Evolutionary conservation across 2,113 vertebrate species (phyloP), one percentile per base, ranked within the genome.

Genomic region (Diglossa brunneiventris): DNA sequence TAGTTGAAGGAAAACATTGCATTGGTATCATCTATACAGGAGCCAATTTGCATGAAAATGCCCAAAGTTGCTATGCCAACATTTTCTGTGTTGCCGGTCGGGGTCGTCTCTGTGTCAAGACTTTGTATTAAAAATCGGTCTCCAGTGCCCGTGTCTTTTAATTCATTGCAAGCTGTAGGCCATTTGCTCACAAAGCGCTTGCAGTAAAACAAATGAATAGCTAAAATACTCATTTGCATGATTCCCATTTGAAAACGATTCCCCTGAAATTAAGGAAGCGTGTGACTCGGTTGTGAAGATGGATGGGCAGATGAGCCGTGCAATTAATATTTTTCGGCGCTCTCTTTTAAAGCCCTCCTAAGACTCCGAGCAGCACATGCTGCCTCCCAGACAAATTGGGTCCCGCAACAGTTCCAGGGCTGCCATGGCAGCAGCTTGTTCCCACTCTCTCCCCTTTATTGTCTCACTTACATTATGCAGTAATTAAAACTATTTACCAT

Each of bases 191-290:
- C 97, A 98, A 97, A 98, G 98, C 97, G 96, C 98, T 98, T 97
- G 98, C 98, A 98, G 98, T 98, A 98, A 98, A 98, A 98, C 98
- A 98, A 98, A 98, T 98, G 98, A 99, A 98, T 98, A 99, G 98
- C 98, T 98, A 98, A 98, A 98, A 98, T 98, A 98, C 98, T 98
- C 98, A 98, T 99, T 99, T 98, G 98, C 98, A 98, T 98, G 98
- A 98, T 98, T 98, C 98, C 98, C 98, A 98, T 98, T 98, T 97
- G 98, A 96, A 98, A 98, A 98, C 97, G 96, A 97, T 98, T 98
- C 98, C 98, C 98, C 96, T 98, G 98, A 96, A 98, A 98, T 98
- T 98, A 98, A 98, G 98, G 98, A 96, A 98, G 98, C 98, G 96
- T 97, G 97, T 94, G 97, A 94, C 98, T 97, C 98, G 97, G 95